These are phyloP conservation scores for Uropsilus gracilis DNA, from an alignment of 2,113 vertebrate genomes.

Conservation along the genomic window DNA sequence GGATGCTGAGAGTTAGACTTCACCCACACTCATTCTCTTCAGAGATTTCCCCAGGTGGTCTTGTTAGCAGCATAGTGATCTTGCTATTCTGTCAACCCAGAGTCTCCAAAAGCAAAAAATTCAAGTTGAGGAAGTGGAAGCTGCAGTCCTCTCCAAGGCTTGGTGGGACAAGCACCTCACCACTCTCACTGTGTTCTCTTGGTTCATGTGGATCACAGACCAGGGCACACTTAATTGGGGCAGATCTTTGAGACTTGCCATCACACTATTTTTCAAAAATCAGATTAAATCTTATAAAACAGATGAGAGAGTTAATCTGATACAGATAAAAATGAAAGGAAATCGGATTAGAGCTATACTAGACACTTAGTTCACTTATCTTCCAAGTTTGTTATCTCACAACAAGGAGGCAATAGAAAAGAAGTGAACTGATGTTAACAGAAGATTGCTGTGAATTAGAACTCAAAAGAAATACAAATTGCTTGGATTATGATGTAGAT, in stretches of 20 bases:
- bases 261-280: neutral
- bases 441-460: neutral
- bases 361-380: neutral
- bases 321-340: conserved; percentile 27
- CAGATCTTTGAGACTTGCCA: neutral
- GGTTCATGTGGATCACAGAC: neutral
- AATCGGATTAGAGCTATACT: neutral
- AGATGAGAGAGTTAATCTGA: neutral
- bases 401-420: neutral
- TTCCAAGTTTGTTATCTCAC: neutral
- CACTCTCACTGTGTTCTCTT: neutral
- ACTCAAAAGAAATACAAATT: neutral
- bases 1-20: neutral
- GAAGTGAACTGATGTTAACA: neutral
- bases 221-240: neutral
- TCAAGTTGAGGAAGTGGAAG: neutral
- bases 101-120: neutral
- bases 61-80: neutral
- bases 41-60: neutral
- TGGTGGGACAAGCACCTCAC: neutral
- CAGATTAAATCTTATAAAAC: conserved; percentile 19
- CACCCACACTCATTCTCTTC: neutral
- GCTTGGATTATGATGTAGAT: neutral
- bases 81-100: neutral
- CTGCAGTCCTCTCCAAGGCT: neutral